phyloP scores from a whole-genome alignment of 2,113 vertebrate species.

The Hippocampus barbouri region DNA sequence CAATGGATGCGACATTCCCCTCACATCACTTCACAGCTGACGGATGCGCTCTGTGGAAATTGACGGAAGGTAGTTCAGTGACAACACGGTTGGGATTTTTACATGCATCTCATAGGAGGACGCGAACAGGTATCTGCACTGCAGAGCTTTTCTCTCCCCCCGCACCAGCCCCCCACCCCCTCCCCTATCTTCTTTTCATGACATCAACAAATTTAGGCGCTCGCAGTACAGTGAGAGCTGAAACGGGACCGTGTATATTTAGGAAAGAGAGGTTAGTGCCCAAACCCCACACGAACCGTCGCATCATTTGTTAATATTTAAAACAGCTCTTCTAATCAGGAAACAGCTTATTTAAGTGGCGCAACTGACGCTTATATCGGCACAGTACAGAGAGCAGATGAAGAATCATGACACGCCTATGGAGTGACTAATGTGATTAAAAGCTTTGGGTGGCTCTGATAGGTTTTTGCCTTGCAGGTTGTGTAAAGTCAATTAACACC shows the following conservation, averaged over 20 bases:
- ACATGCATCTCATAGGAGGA: conserved; percentile 9
- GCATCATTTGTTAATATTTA: conserved; percentile 31
- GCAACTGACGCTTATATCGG: conserved; percentile 26
- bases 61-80: conserved; percentile 19
- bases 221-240: conserved; percentile 33
- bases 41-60: conserved; percentile 8
- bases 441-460: conserved; percentile 43
- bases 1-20: conserved; percentile 10
- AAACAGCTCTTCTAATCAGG: conserved; percentile 17
- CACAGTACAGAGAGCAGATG: conserved; percentile 17
- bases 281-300: conserved; percentile 24
- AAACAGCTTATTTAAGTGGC: conserved; percentile 13
- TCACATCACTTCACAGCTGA: conserved; percentile 11
- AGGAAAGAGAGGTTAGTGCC: conserved; percentile 21
- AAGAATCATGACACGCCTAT: conserved; percentile 36
- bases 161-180: neutral
- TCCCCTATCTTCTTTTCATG: conserved; percentile 34
- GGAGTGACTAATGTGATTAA: conserved; percentile 46
- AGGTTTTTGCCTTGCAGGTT: conserved; percentile 48
- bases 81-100: conserved; percentile 32
- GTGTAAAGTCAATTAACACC: conserved; percentile 28
- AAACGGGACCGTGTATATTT: conserved; percentile 33
- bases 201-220: conserved; percentile 41
- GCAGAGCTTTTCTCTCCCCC: neutral
- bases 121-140: conserved; percentile 5